Base-by-base conservation (phyloP, 2,113 vertebrate genomes). In the Puffinus mauretanicus region DNA sequence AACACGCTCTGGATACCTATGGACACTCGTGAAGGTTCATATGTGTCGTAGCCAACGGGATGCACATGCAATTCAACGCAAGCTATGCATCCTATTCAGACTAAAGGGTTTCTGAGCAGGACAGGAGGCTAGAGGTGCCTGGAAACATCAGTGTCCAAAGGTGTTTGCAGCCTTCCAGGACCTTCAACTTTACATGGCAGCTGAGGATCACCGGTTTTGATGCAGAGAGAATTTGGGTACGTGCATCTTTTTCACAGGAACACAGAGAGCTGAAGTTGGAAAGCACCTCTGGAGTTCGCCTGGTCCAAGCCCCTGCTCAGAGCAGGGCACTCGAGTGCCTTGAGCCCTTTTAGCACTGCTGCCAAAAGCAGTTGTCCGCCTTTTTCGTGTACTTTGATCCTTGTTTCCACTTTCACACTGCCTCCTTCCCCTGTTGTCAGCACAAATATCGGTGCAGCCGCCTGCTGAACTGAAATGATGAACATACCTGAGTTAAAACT, bases 21-120 rank as follows among this genome's bases (percentile, higher is more conserved):
- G 10, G 22, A 80, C 34, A 16, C 61, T 27, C 7, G 6, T 15
- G 10, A 55, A 17, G 25, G 72, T n/a, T 83, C 11, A 2, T 4
- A 5, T 0, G 0, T 7, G 20, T 42, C 66, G 38, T 18, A 88
- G 66, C 20, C 60, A 77, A 24, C 0, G 3, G 46, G 46, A n/a
- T 19, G 34, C 34, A 86, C 29, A 1, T 16, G 46, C 7, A 57
- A 6, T 2, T 20, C 4, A 15, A 61, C 0, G 1, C 12, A 30
- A 60, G 34, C 30, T 18, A 14, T 26, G 19, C 42, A 46, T 32
- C n/a, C 47, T 9, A 8, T 9, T 46, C 55, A 75, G 42, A 32
- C n/a, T 20, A 16, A 34, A 46, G 21, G 40, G 24, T 32, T 86
- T 81, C 76, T 61, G 34, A 62, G 51, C 60, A 42, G 9, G 30